A percentile compares a stretch with the other conserved stretches of the same genome.
Evolutionary conservation across 2,113 vertebrate species (phyloP).

Genomic region (Xenopus laevis): DNA sequence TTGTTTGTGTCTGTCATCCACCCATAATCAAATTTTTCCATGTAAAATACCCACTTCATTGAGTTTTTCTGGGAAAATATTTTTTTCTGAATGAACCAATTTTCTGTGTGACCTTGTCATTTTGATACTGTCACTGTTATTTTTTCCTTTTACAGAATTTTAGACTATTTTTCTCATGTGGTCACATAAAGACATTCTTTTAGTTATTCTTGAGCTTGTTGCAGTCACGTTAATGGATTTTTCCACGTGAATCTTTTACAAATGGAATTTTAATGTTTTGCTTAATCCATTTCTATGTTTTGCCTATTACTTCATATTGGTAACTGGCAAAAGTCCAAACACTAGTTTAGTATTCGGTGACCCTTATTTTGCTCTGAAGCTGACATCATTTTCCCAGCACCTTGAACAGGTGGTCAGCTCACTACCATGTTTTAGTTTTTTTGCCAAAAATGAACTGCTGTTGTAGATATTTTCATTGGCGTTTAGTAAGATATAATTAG

Average conservation of each 20-base stretch:
- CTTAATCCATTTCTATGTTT: constrained; percentile 11
- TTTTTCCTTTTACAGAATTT: neutral
- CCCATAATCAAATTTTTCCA: neutral
- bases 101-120: constrained; percentile 5
- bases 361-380: constrained; percentile 4
- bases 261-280: constrained; percentile 35
- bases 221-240: constrained; percentile 25
- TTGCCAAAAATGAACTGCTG: no score
- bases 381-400: constrained; percentile 14
- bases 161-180: constrained; percentile 2
- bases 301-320: constrained; percentile 5
- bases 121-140: neutral
- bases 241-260: constrained; percentile 23
- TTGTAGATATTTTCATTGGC: no score
- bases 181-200: constrained; percentile 20
- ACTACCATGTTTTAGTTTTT: neutral
- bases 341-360: neutral
- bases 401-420: constrained; percentile 8
- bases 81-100: neutral
- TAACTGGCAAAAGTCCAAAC: constrained; percentile 9
- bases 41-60: neutral
- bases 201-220: constrained; percentile 4
- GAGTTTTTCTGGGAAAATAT: neutral
- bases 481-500: no score
- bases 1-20: neutral